A percentile compares a stretch with the other conserved stretches of the same genome.
Conservation (phyloP, 2,888 invertebrate genomes). For the Macaria liturata region DNA sequence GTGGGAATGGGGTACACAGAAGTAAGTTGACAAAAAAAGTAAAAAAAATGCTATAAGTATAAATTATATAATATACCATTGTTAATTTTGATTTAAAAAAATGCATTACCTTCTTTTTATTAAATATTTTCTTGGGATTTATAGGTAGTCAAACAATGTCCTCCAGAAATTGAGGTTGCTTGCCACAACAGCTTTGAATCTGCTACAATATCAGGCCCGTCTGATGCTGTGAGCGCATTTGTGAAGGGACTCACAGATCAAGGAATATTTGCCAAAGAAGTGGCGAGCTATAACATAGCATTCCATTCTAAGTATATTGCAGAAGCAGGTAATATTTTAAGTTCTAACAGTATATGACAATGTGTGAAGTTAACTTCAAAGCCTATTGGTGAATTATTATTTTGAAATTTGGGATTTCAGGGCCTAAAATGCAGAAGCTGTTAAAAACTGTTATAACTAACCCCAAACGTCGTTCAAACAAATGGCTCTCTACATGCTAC, state of each 20-base stretch:
- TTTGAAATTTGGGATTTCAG: constrained; percentile 44
- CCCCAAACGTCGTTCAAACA: constrained; percentile 85
- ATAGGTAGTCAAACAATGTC: constrained; percentile 56
- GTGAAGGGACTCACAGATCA: constrained; percentile 62
- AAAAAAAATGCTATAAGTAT: too few relatives aligned
- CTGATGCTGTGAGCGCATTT: constrained; percentile 82
- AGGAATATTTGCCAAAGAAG: constrained; percentile 55
- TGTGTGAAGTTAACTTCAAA: too few relatives aligned
- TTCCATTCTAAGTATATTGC: constrained; percentile 90
- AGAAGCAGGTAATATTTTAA: constrained; percentile 67
- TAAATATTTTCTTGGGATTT: not conserved
- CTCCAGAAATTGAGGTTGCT: constrained; percentile 87
- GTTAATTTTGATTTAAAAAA: too few relatives aligned
- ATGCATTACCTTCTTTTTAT: too few relatives aligned
- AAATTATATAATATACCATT: too few relatives aligned
- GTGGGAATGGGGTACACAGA: constrained; percentile 85
- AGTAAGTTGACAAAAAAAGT: constrained; percentile 41
- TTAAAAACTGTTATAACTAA: constrained; percentile 83
- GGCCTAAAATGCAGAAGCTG: constrained; percentile 83
- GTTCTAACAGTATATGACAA: not conserved
- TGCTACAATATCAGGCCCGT: constrained; percentile 90
- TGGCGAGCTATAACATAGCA: constrained; percentile 89
- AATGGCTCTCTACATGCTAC: constrained; percentile 93
- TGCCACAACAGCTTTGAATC: constrained; percentile 91
- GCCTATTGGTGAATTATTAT: too few relatives aligned